phyloP scores from a whole-genome alignment of 2,888 invertebrate species.

The Euclidia mi region DNA sequence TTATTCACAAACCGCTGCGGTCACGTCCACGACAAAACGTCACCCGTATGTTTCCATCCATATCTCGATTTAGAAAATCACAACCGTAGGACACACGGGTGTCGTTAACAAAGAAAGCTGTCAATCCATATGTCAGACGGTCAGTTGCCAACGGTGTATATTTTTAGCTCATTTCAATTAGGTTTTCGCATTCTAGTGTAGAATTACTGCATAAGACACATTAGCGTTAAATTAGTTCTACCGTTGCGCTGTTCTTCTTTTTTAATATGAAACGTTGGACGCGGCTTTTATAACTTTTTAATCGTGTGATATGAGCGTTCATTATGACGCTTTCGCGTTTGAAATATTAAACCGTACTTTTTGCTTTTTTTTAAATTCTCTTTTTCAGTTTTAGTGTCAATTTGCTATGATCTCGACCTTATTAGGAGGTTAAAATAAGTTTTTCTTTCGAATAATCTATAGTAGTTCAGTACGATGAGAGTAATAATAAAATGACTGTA shows the following conservation, averaged over 20 bases:
- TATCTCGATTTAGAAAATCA: constrained; percentile 47
- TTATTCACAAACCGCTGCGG: background rate
- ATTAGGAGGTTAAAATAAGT: too few species aligned
- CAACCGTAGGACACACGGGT: constrained; percentile 49
- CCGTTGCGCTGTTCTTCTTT: constrained; percentile 3
- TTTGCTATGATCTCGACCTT: too few species aligned
- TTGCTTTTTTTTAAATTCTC: too few species aligned
- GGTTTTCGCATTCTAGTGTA: constrained; percentile 73
- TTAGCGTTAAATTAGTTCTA: constrained; percentile 44
- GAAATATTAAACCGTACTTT: background rate
- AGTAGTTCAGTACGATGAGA: too few species aligned
- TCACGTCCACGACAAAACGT: background rate
- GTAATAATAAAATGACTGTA: too few species aligned
- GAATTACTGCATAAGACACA: constrained; percentile 56
- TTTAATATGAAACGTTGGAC: constrained; percentile 1
- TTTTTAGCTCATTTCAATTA: constrained; percentile 77
- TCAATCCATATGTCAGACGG: constrained; percentile 60
- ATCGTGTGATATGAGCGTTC: constrained; percentile 2
- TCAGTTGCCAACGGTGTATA: constrained; percentile 64
- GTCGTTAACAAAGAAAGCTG: constrained; percentile 68
- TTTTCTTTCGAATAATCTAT: too few species aligned
- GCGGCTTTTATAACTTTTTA: constrained; percentile 8
- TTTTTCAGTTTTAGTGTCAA: background rate
- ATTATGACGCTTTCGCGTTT: background rate
- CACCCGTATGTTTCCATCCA: constrained; percentile 12